A percentile compares a stretch with the other conserved stretches of the same genome.
These are phyloP conservation scores for Meghimatium bilineatum DNA, from an alignment of 2,888 invertebrate species.

Conservation along the genomic window DNA sequence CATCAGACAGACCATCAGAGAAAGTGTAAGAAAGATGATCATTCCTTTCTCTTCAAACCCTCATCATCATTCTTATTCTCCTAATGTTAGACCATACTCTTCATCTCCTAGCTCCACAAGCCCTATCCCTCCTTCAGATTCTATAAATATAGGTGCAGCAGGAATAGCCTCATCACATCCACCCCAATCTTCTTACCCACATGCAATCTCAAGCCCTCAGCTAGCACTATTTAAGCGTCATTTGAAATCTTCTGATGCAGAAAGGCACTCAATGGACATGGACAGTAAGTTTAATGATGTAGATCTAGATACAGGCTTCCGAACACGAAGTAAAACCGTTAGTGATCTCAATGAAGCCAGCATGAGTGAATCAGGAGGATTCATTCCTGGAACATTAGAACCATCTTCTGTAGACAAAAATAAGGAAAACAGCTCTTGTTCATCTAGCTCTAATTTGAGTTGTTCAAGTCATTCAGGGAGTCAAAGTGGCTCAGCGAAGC, in stretches of 20 bases:
- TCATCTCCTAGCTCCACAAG: slow-evolving; percentile 40
- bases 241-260: slow-evolving; percentile 58
- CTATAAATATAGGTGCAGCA: slow-evolving; percentile 9
- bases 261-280: slow-evolving; percentile 81
- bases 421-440: slow-evolving; percentile 42
- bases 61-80: slow-evolving; percentile 32
- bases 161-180: slow-evolving; percentile 37
- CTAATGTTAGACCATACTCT: slow-evolving; percentile 10
- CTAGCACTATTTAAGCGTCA: slow-evolving; percentile 51
- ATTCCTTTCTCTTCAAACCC: slow-evolving; percentile 81
- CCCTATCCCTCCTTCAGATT: not conserved
- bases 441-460: slow-evolving; percentile 66
- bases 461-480: slow-evolving; percentile 63
- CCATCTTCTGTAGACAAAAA: slow-evolving; percentile 29
- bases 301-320: slow-evolving; percentile 80
- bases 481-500: slow-evolving; percentile 80
- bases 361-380: slow-evolving; percentile 58
- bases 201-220: slow-evolving; percentile 50
- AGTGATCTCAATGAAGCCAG: slow-evolving; percentile 85
- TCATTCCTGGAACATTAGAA: slow-evolving; percentile 46
- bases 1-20: slow-evolving; percentile 96
- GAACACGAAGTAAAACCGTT: slow-evolving; percentile 92
- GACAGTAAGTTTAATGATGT: slow-evolving; percentile 86
- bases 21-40: slow-evolving; percentile 97
- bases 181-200: slow-evolving; percentile 28